phyloP scores from a whole-genome alignment of 2,113 vertebrate species.

The Peromyscus maniculatus region DNA sequence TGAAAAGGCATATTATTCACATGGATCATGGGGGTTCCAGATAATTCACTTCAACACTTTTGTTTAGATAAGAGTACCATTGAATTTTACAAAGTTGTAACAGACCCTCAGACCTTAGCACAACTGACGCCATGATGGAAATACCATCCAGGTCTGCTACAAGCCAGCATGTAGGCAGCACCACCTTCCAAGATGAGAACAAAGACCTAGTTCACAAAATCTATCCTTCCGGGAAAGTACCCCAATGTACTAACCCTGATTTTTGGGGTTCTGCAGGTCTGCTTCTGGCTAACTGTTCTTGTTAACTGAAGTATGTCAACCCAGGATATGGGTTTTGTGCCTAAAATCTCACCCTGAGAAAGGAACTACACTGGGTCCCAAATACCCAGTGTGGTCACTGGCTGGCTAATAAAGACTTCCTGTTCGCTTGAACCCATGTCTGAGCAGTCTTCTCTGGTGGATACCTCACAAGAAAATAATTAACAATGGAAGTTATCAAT shows the following conservation, averaged over 20 bases:
- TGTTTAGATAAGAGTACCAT: neutral
- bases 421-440: neutral
- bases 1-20: neutral
- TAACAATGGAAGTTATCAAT: neutral
- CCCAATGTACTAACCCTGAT: neutral
- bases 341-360: neutral
- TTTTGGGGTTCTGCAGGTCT: neutral
- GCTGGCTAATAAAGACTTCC: neutral
- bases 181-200: neutral
- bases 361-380: neutral
- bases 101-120: neutral
- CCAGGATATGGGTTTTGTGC: neutral
- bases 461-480: no score
- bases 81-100: neutral
- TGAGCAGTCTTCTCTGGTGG: neutral
- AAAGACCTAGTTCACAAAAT: neutral
- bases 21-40: neutral
- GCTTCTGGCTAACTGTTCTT: neutral
- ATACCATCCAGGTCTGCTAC: neutral
- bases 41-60: neutral
- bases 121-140: neutral
- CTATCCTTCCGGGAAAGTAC: no score
- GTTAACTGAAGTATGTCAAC: neutral
- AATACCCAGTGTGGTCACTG: neutral
- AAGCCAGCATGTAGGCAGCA: neutral